Percentiles rank a stretch among this genome's conserved stretches.
These are phyloP conservation scores for Remorina albescens DNA, from an alignment of 2,797 vertebrate species.

Conservation along the genomic window DNA sequence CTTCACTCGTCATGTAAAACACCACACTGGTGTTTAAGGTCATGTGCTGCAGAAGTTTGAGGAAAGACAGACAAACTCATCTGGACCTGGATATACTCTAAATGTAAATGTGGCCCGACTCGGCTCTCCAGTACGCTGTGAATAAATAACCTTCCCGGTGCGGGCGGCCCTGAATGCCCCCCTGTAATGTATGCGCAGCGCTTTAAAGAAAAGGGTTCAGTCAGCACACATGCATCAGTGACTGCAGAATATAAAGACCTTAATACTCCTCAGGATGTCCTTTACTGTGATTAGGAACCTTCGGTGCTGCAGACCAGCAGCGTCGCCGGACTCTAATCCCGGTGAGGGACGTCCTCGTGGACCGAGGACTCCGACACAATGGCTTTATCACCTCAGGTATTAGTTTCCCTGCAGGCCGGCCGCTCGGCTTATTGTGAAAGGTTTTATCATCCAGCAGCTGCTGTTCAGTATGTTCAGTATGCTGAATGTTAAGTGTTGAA, in stretches of 20 bases:
- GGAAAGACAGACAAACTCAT: constrained; percentile 52
- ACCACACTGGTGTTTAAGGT: constrained; percentile 19
- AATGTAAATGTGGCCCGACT: constrained; percentile 67
- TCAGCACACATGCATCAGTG: constrained; percentile 68
- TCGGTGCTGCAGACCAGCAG: constrained; percentile 36
- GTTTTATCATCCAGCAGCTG: not conserved
- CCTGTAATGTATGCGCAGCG: constrained; percentile 50
- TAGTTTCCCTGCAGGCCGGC: not conserved
- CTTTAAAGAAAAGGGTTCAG: constrained; percentile 58
- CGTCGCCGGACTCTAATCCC: constrained; percentile 40
- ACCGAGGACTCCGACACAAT: constrained; percentile 1
- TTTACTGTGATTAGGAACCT: constrained; percentile 44
- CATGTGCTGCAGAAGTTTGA: constrained; percentile 17
- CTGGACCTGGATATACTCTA: constrained; percentile 55
- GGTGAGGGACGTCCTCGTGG: constrained; percentile 20
- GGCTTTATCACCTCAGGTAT: constrained; percentile 12
- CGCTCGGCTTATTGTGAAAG: not conserved
- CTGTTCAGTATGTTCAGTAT: not conserved
- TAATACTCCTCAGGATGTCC: constrained; percentile 56
- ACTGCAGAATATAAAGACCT: constrained; percentile 51
- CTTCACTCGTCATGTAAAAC: not conserved
- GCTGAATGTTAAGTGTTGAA: no score
- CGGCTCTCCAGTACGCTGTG: constrained; percentile 33
- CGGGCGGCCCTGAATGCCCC: constrained; percentile 19
- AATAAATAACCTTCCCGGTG: constrained; percentile 60